Evolutionary conservation across 2,797 vertebrate genomes (phyloP).

Genomic region (Thamnophis elegans): DNA sequence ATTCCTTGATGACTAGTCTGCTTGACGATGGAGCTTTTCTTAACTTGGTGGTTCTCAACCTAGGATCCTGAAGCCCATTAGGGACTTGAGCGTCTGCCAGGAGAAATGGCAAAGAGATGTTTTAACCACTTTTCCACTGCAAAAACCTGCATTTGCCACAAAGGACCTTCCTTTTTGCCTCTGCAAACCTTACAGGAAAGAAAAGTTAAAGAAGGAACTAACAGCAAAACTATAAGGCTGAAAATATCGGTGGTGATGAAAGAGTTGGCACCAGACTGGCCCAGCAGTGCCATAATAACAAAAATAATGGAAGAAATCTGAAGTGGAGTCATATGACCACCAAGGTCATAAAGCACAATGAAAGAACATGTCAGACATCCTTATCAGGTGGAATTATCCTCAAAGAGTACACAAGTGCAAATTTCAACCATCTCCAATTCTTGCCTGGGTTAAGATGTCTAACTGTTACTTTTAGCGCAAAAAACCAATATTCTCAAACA

Average conservation of each 20-base stretch:
- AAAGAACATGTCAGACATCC: neutral
- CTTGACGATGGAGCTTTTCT: conserved; percentile 22
- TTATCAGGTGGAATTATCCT: neutral
- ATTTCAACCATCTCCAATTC: conserved; percentile 6
- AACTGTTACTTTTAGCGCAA: conserved; percentile 66
- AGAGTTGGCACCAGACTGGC: neutral
- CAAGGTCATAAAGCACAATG: neutral
- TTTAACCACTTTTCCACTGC: neutral
- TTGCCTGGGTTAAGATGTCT: conserved; percentile 62
- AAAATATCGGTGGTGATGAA: neutral
- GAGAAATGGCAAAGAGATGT: neutral
- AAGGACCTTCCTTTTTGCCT: neutral
- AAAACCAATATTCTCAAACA: conserved; percentile 64
- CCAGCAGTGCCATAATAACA: neutral
- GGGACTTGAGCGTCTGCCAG: neutral
- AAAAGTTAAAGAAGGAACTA: neutral
- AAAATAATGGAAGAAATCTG: neutral
- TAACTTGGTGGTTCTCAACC: conserved; percentile 22
- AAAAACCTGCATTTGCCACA: neutral
- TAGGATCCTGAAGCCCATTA: neutral
- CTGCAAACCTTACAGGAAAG: neutral
- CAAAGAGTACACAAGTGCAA: neutral
- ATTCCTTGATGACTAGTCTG: conserved; percentile 36
- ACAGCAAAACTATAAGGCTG: neutral
- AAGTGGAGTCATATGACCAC: neutral